Conservation (phyloP, 2,888 invertebrate genomes). For the Thumatha senex region DNA sequence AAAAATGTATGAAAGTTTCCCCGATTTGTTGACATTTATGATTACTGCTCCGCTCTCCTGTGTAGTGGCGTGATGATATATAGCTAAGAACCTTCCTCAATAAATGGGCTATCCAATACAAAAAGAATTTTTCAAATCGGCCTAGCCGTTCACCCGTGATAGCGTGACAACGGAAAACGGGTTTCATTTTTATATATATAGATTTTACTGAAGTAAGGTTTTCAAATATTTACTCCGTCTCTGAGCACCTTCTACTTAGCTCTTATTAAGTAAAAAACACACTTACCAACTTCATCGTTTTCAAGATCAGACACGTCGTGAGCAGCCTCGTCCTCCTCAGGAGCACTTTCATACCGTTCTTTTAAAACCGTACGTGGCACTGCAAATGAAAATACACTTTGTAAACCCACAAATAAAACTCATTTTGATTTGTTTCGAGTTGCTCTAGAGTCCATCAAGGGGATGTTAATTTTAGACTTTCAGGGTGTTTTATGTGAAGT, state of each 20-base stretch:
- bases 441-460: slow-evolving; percentile 50
- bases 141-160: too few species aligned
- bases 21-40: too few species aligned
- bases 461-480: slow-evolving; percentile 71
- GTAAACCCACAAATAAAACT: slow-evolving; percentile 35
- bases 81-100: too few species aligned
- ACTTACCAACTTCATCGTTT: slow-evolving; percentile 81
- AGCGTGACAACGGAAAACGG: too few species aligned
- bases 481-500: slow-evolving; percentile 52
- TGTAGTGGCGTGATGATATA: too few species aligned
- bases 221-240: neutral
- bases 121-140: too few species aligned
- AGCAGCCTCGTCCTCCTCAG: slow-evolving; percentile 90
- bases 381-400: slow-evolving; percentile 71
- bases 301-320: slow-evolving; percentile 77
- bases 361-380: slow-evolving; percentile 93
- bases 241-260: neutral
- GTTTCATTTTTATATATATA: too few species aligned
- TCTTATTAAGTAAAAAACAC: slow-evolving; percentile 16
- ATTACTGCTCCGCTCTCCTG: too few species aligned
- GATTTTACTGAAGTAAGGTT: too few species aligned
- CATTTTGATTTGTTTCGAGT: slow-evolving; percentile 21
- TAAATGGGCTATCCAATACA: too few species aligned
- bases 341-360: slow-evolving; percentile 90
- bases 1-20: too few species aligned